Evolutionary conservation across 2,113 vertebrate species (phyloP), one percentile per base, ranked within the genome.

Genomic region (Hiodon tergisus): DNA sequence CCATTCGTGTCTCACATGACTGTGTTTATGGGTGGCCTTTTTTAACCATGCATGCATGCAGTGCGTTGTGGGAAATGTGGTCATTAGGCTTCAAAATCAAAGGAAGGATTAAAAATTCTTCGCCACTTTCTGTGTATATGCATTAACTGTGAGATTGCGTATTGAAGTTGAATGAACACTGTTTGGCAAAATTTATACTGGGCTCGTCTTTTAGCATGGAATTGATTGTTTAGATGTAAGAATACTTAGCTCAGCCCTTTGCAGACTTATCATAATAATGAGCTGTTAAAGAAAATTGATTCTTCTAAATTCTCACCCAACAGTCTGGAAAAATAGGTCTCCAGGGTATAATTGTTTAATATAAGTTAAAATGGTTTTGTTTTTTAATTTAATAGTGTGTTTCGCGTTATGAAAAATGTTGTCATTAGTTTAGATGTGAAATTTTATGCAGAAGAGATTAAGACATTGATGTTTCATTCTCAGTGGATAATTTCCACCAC

Each of bases 1-100:
- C 81, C 78, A 69, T 61, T 71, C 53, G 76, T 61, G n/a, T 60
- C 62, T 54, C 4, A 6, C 78, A 76, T 73, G 54, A 73, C n/a
- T 31, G 14, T 46, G 4, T 82, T 61, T 2, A 50, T 66, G 61
- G 81, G 83, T 83, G 79, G 72, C 58, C 70, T 67, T 59, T 79
- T 52, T 74, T 65, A 73, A 31, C 61, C 77, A 60, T 17, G 17
- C 10, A 50, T 79, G 78, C 81, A 14, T 54, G 14, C 53, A 50
- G 13, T 83, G 79, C 76, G 79, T 79, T 74, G 59, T 79, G 50
- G 76, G 58, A 59, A 54, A 52, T 52, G 7, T 31, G n/a, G 16
- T 47, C 46, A 48, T 48, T 2, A 7, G 31, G 63, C 8, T 4
- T 4, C 11, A 0, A 7, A 50, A 54, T 9, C 6, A 6, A 67